Conservation (phyloP, 53 echinoderm and acorn worm species). For the Zoroaster sp. region DNA sequence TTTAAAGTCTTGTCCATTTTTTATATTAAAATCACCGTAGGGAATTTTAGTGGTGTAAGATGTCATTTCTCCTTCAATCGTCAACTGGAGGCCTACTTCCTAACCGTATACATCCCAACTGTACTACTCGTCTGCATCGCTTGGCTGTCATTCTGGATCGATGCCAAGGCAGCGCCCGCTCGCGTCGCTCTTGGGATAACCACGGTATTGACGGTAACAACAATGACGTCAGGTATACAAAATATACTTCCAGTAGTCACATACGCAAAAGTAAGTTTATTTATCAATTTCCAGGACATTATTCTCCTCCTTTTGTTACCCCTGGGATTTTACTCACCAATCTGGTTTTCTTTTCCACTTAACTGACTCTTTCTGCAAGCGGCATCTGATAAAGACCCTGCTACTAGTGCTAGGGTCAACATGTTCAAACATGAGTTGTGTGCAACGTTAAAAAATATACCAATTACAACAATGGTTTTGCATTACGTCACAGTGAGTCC, state of each 20-base stretch:
- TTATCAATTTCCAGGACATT: background rate
- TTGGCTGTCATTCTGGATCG: conserved; percentile 86
- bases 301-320: background rate
- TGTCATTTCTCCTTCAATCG: conserved; percentile 60
- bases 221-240: conserved; percentile 76
- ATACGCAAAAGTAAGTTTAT: conserved; percentile 66
- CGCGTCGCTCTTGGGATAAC: conserved; percentile 81
- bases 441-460: no score
- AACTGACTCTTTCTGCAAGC: background rate
- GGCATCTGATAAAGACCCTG: no score
- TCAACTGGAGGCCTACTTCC: conserved; percentile 73
- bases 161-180: conserved; percentile 83
- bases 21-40: background rate
- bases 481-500: no score
- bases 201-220: conserved; percentile 77
- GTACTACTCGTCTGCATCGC: conserved; percentile 72
- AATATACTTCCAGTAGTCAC: conserved; percentile 69
- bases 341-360: background rate
- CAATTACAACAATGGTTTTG: no score
- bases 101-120: conserved; percentile 81
- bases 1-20: background rate
- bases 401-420: no score
- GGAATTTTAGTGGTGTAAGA: conserved; percentile 67
- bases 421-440: no score
- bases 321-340: background rate